Conservation (phyloP, 2,888 invertebrate genomes). For the Ophion costatus region DNA sequence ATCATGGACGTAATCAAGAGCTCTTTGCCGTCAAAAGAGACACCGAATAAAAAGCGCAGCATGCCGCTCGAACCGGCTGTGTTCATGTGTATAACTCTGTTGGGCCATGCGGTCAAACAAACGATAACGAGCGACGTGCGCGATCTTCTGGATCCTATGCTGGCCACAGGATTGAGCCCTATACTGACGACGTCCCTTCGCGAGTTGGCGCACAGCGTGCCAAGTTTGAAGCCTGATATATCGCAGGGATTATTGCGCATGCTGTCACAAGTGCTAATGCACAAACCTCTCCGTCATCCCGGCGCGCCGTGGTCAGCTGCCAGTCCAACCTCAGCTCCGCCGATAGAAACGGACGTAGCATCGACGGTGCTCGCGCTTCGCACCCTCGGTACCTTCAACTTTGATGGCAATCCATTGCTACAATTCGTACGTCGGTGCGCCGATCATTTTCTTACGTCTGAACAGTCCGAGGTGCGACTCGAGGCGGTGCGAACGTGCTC, state of each 20-base stretch:
- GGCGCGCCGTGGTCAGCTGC: constrained; percentile 87
- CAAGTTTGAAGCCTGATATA: constrained; percentile 94
- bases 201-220: constrained; percentile 95
- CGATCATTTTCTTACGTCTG: constrained; percentile 95
- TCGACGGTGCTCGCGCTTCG: constrained; percentile 95
- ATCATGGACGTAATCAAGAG: constrained; percentile 94
- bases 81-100: constrained; percentile 95
- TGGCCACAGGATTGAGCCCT: constrained; percentile 95
- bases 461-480: constrained; percentile 95
- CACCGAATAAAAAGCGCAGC: constrained; percentile 89
- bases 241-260: constrained; percentile 96
- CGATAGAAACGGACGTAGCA: constrained; percentile 88
- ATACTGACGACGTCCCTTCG: constrained; percentile 95
- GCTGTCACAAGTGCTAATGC: constrained; percentile 94
- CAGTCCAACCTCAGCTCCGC: constrained; percentile 84
- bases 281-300: constrained; percentile 92
- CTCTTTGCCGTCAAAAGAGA: constrained; percentile 91
- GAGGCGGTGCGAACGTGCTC: constrained; percentile 98
- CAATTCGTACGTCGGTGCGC: constrained; percentile 97
- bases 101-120: constrained; percentile 94
- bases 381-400: constrained; percentile 95
- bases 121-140: constrained; percentile 91
- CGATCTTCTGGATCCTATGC: constrained; percentile 95
- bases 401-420: constrained; percentile 95
- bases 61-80: constrained; percentile 92